Base-by-base conservation (phyloP, 2,888 invertebrate genomes). In the Eutolmus rufibarbis region DNA sequence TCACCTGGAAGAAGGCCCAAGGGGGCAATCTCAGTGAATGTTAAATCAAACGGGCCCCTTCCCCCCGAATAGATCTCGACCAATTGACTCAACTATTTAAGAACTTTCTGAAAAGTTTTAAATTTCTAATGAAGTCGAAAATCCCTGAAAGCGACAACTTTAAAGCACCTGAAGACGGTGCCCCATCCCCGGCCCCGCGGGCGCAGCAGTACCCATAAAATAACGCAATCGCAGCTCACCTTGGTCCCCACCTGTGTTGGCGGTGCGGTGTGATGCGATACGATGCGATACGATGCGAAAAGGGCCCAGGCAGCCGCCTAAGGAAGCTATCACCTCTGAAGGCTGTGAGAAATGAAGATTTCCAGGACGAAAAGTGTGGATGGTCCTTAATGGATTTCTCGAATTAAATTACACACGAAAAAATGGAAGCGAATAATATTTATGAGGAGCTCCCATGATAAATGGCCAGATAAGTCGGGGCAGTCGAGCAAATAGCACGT, bases 51-150 rank as follows among this genome's bases (percentile, higher is more conserved):
- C 51, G 31, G 81, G 56, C 28, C 56, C 46, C 16, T 16, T n/a
- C 51, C 0, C 28, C 56, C 19, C 81, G 56, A 56, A 81, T 81
- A 81, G 51, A 81, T 56, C 81, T 81, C 51, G 81, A 46, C 51
- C 81, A 81, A 81, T 81, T 81, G 81, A 81, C 81, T 79, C 79
- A 79, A 79, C 79, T 81, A 56, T 81, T 81, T 81, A 81, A 81
- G 51, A 81, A 81, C 51, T 81, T 81, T 81, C 43, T 37, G 82
- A 74, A 74, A 85, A 85, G 43, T 85, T 85, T 85, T 74, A 74
- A 85, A 85, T 85, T 74, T 43, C 85, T 85, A 43, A 74, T 85
- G 74, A 74, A 43, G 74, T 74, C 85, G 66, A 74, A 85, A 85
- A 85, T 40, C 85, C 74, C 66, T 66, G 84, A 84, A 57, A 84